Evolutionary conservation across 2,797 vertebrate genomes (phyloP).

Genomic region (Rhynchotus rufescens): DNA sequence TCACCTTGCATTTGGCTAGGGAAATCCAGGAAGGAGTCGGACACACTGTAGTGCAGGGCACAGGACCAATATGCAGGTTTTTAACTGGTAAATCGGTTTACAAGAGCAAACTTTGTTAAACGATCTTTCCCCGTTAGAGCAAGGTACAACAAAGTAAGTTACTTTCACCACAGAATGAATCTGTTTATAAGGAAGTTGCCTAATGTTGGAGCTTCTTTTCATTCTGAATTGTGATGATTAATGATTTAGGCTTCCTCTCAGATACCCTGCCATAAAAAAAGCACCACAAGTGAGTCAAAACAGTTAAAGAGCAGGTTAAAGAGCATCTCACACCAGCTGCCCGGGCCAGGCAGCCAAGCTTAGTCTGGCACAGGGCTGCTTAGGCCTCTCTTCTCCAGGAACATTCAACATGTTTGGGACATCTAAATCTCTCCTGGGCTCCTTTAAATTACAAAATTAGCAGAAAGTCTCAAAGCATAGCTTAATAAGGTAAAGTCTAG

Average conservation of each 20-base stretch:
- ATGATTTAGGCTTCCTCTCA: background rate
- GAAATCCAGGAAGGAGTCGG: constrained; percentile 26
- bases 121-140: background rate
- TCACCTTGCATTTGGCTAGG: constrained; percentile 67
- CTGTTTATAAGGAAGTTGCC: background rate
- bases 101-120: background rate
- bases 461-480: background rate
- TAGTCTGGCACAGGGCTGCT: background rate
- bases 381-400: background rate
- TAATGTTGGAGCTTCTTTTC: background rate
- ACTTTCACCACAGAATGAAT: background rate
- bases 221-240: background rate
- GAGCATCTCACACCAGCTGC: background rate
- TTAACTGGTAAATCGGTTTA: constrained; percentile 42
- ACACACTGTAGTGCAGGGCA: background rate
- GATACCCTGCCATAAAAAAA: background rate
- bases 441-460: background rate
- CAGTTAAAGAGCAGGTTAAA: background rate
- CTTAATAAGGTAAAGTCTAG: constrained; percentile 12
- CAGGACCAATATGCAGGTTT: background rate
- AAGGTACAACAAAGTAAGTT: accelerated
- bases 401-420: background rate
- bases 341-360: background rate
- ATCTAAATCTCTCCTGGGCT: background rate
- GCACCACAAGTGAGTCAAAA: background rate